These are phyloP conservation scores for Orgyia antiqua DNA, from an alignment of 2,888 invertebrate species.

Conservation along the genomic window DNA sequence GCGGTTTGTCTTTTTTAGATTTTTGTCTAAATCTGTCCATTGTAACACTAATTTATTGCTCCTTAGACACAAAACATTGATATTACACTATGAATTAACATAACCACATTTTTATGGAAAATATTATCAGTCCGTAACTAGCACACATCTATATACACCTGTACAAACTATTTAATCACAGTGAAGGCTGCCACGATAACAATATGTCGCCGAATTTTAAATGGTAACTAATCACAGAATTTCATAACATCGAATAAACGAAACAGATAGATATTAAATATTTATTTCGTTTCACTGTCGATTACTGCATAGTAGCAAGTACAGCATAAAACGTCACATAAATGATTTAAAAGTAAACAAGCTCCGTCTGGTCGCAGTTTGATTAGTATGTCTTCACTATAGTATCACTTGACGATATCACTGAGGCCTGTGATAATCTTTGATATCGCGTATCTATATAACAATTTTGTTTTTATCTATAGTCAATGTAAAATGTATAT, in stretches of 20 bases:
- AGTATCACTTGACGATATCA: slow-evolving; percentile 40
- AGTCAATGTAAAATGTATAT: slow-evolving; percentile 14
- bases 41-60: slow-evolving; percentile 13
- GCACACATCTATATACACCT: slow-evolving; percentile 52
- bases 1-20: slow-evolving; percentile 48
- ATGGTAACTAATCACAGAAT: slow-evolving; percentile 27
- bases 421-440: slow-evolving; percentile 43
- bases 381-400: slow-evolving; percentile 27
- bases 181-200: slow-evolving; percentile 49
- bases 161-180: slow-evolving; percentile 56
- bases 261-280: too few species aligned
- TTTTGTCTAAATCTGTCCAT: slow-evolving; percentile 61
- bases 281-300: too few species aligned
- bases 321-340: too few species aligned
- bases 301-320: too few species aligned
- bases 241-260: too few species aligned
- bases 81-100: slow-evolving; percentile 5
- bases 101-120: slow-evolving; percentile 26
- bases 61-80: slow-evolving; percentile 10
- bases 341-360: slow-evolving; percentile 40
- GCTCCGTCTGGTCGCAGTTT: slow-evolving; percentile 22
- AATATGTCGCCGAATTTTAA: slow-evolving; percentile 40
- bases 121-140: slow-evolving; percentile 37
- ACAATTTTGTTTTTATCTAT: slow-evolving; percentile 24
- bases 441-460: slow-evolving; percentile 36